These are phyloP conservation scores for Orientallactaga sibirica DNA, from an alignment of 2,797 vertebrate genomes.

Conservation along the genomic window DNA sequence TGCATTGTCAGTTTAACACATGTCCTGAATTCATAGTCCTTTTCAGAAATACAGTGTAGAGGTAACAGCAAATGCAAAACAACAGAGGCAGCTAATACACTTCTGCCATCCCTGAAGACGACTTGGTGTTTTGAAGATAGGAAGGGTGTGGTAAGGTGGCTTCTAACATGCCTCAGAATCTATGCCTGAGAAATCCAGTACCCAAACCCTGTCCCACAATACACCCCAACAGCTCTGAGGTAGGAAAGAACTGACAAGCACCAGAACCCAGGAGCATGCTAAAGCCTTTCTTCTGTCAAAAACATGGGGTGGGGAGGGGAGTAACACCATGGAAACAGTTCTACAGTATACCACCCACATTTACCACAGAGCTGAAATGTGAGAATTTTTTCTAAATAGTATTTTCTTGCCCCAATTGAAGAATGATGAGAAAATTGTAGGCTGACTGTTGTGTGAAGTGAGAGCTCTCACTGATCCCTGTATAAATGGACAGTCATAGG, in stretches of 20 bases:
- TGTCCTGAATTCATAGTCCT: slow-evolving; percentile 9
- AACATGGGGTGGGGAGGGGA: neutral
- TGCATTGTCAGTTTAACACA: neutral
- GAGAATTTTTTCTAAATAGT: slow-evolving; percentile 22
- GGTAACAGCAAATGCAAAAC: neutral
- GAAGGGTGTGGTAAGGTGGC: neutral
- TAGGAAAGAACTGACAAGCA: slow-evolving; percentile 29
- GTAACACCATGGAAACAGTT: slow-evolving; percentile 5
- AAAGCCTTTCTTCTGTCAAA: slow-evolving; percentile 65
- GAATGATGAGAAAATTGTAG: slow-evolving; percentile 68
- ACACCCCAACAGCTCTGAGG: neutral
- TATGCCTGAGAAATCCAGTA: neutral
- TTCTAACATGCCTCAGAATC: neutral
- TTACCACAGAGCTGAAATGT: slow-evolving; percentile 7
- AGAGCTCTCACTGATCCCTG: neutral
- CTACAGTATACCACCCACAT: slow-evolving; percentile 30
- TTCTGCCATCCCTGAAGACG: neutral
- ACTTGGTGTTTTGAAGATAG: neutral
- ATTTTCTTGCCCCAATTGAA: slow-evolving; percentile 22
- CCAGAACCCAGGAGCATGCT: neutral
- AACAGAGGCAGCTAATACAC: neutral
- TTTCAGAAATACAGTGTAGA: neutral
- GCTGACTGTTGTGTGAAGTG: neutral
- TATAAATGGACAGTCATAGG: neutral
- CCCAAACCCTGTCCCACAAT: neutral